Evolutionary conservation across 2,888 invertebrate genomes (phyloP).

Genomic region (Folsomia candida): DNA sequence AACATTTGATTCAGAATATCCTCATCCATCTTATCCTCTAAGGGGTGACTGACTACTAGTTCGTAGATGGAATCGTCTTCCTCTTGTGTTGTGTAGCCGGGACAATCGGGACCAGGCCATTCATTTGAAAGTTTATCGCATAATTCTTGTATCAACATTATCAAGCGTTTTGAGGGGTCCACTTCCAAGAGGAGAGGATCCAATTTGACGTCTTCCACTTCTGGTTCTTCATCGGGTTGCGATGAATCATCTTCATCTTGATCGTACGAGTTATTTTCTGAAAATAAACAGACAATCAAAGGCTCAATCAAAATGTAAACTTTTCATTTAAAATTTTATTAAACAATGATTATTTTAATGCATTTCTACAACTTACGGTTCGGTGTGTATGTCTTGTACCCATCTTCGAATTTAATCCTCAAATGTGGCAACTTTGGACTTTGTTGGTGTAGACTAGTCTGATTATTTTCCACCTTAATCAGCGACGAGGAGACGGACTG

Average conservation of each 20-base stretch:
- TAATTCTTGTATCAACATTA: constrained; percentile 39
- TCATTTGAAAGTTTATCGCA: constrained; percentile 25
- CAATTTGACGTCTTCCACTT: not conserved
- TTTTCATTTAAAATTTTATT: too few species aligned
- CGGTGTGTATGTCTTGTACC: too few species aligned
- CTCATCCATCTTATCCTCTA: not conserved
- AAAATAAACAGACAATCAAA: too few species aligned
- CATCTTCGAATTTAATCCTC: too few species aligned
- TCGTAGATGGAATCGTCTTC: not conserved
- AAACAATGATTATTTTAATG: too few species aligned
- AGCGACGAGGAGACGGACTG: too few species aligned
- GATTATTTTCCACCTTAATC: too few species aligned
- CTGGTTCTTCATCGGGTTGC: not conserved
- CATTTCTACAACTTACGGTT: too few species aligned
- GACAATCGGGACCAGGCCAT: constrained; percentile 1
- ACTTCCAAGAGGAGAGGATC: constrained; percentile 45
- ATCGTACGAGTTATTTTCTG: too few species aligned
- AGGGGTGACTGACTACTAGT: not conserved
- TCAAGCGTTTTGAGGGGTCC: constrained; percentile 35
- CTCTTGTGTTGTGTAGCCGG: not conserved
- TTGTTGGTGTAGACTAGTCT: too few species aligned
- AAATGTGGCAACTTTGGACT: too few species aligned
- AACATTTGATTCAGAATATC: constrained; percentile 40
- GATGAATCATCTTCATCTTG: not conserved
- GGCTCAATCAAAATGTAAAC: too few species aligned